These are phyloP conservation scores for Uria aalge DNA, from an alignment of 2,113 vertebrate genomes.

Conservation along the genomic window DNA sequence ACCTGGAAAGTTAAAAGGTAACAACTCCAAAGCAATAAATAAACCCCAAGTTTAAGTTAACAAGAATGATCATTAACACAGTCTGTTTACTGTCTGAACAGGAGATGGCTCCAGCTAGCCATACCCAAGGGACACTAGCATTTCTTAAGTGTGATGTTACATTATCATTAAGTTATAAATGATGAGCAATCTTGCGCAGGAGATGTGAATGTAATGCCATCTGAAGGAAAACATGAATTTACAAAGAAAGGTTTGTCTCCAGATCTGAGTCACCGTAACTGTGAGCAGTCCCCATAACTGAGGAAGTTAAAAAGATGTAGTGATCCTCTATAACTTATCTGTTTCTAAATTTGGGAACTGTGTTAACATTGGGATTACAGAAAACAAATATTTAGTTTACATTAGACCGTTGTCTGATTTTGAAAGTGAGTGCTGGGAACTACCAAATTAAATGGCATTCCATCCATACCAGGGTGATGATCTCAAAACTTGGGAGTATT, in stretches of 20 bases:
- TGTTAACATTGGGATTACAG: background rate
- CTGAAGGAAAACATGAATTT: background rate
- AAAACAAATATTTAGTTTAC: background rate
- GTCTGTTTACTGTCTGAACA: constrained; percentile 53
- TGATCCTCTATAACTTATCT: background rate
- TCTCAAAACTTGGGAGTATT: background rate
- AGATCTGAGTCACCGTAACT: background rate
- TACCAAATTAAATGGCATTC: background rate
- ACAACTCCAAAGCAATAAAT: background rate
- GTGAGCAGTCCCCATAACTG: background rate
- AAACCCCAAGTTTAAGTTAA: background rate
- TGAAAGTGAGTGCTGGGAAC: background rate
- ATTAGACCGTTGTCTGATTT: background rate
- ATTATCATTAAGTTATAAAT: background rate
- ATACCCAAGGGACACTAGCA: constrained; percentile 29
- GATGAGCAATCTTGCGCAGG: background rate
- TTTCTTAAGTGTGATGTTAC: background rate
- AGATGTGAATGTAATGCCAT: background rate
- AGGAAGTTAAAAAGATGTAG: background rate
- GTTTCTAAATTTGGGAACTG: background rate
- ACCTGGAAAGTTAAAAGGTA: background rate
- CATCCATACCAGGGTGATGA: background rate
- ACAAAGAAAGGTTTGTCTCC: background rate
- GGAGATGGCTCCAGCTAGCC: constrained; percentile 61
- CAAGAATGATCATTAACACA: background rate